Evolutionary conservation across 1,140 invertebrate species (phyloP).

Genomic region (Nasonia longicornis): DNA sequence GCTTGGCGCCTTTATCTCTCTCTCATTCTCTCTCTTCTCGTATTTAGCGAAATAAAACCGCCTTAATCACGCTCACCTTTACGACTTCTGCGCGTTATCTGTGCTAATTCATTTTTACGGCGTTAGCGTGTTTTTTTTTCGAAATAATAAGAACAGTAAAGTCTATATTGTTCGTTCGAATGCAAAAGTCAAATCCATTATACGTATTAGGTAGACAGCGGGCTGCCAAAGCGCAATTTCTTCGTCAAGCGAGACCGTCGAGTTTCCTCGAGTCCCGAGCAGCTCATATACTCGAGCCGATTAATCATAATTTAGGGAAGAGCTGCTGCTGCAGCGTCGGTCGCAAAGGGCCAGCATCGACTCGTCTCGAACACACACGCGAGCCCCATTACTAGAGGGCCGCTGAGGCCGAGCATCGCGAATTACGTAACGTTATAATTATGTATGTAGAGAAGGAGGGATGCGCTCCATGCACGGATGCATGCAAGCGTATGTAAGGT

Average conservation of each 20-base stretch:
- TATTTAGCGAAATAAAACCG: constrained; percentile 32
- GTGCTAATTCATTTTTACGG: neutral
- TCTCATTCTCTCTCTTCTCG: neutral
- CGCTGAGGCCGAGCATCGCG: constrained; percentile 15
- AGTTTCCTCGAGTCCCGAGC: neutral
- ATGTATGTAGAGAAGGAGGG: neutral
- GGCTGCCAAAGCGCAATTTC: constrained; percentile 24
- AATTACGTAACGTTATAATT: constrained; percentile 35
- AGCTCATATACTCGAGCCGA: constrained; percentile 15
- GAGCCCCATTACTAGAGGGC: constrained; percentile 25
- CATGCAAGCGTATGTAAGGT: neutral
- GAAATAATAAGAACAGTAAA: neutral
- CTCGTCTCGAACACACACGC: constrained; percentile 29
- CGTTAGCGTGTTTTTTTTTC: neutral
- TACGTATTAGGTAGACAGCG: neutral
- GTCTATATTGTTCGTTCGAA: too few relatives aligned
- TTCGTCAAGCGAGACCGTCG: constrained; percentile 15
- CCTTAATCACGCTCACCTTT: constrained; percentile 36
- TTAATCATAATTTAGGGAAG: constrained; percentile 45
- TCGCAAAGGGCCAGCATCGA: constrained; percentile 18
- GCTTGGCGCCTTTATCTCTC: constrained; percentile 35
- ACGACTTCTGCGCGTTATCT: neutral
- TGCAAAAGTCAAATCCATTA: neutral
- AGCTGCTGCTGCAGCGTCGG: neutral
- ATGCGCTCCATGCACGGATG: neutral